phyloP scores from a whole-genome alignment of 2,888 invertebrate species.

The Agapetus fuscipes region DNA sequence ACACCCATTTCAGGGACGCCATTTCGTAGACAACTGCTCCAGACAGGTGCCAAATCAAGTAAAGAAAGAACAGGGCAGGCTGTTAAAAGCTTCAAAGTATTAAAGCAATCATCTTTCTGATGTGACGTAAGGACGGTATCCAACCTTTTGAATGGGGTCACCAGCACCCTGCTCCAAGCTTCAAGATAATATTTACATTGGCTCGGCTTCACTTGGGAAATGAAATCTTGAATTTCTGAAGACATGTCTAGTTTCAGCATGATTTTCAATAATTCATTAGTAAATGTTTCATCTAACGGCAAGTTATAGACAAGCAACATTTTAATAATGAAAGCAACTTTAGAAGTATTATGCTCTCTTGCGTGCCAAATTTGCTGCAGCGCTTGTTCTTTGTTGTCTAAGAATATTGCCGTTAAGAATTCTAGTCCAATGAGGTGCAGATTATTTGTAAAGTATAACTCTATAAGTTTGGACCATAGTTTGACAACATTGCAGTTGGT shows the following conservation, averaged over 20 bases:
- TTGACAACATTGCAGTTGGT: conserved; percentile 34
- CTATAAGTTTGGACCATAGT: conserved; percentile 38
- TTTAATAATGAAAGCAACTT: conserved; percentile 13
- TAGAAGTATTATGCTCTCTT: conserved; percentile 11
- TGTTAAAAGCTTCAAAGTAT: conserved; percentile 38
- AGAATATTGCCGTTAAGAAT: conserved; percentile 38
- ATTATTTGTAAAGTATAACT: conserved; percentile 35
- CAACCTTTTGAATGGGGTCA: conserved; percentile 39
- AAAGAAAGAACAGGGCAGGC: conserved; percentile 38
- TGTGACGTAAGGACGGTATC: conserved; percentile 42
- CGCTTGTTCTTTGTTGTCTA: conserved; percentile 35
- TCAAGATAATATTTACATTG: conserved; percentile 32
- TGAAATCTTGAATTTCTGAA: conserved; percentile 32
- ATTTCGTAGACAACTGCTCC: conserved; percentile 40
- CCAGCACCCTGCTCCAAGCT: conserved; percentile 38
- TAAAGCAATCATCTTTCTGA: conserved; percentile 37
- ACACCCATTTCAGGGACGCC: conserved; percentile 39
- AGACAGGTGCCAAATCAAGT: conserved; percentile 39
- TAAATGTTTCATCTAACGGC: conserved; percentile 7
- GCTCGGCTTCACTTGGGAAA: conserved; percentile 31
- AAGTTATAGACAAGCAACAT: conserved; percentile 17
- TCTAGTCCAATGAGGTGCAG: conserved; percentile 41
- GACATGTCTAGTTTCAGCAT: conserved; percentile 17
- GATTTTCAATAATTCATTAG: conserved; percentile 12
- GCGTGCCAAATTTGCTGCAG: conserved; percentile 32